Evolutionary conservation across 2,888 invertebrate genomes (phyloP).

Genomic region (Chrysodeixis includens): DNA sequence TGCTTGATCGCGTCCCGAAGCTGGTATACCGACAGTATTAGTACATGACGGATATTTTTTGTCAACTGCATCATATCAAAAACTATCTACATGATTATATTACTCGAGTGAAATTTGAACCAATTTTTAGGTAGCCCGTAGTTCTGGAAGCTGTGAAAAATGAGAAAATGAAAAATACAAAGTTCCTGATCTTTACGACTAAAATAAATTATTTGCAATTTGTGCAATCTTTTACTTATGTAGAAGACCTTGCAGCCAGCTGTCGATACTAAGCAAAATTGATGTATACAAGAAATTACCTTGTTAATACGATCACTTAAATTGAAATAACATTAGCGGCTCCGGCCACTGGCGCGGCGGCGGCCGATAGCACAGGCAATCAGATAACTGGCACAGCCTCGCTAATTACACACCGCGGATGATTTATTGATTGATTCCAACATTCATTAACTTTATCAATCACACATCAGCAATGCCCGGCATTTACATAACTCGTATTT

Average conservation of each 20-base stretch:
- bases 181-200: no score
- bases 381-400: conserved; percentile 25
- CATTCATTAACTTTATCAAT: conserved; percentile 47
- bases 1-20: background rate
- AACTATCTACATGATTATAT: no score
- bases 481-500: conserved; percentile 48
- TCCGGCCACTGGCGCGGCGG: background rate
- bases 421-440: conserved; percentile 40
- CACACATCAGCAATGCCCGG: conserved; percentile 31
- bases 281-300: background rate
- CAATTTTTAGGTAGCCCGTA: no score
- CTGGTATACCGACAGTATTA: background rate
- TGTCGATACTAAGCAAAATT: no score
- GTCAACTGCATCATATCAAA: no score
- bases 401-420: conserved; percentile 30
- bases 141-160: no score
- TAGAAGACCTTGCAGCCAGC: no score
- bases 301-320: conserved; percentile 18
- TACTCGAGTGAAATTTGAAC: no score
- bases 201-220: no score
- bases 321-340: conserved; percentile 7
- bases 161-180: no score
- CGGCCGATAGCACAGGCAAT: conserved; percentile 21
- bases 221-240: no score
- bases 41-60: background rate